These are phyloP conservation scores for Poecilia velifera DNA, from an alignment of 2,797 vertebrate species.

Conservation along the genomic window DNA sequence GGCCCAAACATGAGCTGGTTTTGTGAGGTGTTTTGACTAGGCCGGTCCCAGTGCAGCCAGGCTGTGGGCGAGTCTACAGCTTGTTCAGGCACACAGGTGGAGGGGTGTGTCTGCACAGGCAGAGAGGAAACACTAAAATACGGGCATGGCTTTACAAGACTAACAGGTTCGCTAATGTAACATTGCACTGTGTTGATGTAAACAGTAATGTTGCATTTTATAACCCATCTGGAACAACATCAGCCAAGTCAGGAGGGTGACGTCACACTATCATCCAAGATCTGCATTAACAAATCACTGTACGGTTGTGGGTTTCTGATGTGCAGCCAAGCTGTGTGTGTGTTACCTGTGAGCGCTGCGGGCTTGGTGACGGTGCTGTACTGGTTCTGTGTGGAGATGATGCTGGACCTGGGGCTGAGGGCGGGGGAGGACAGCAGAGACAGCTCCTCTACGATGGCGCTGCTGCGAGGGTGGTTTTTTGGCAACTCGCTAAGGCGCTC, in stretches of 20 bases:
- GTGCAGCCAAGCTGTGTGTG: not conserved
- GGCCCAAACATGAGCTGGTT: not conserved
- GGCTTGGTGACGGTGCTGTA: slow-evolving; percentile 96
- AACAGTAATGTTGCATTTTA: slow-evolving; percentile 5
- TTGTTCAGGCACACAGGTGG: slow-evolving; percentile 2
- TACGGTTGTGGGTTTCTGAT: not conserved
- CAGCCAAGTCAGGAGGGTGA: not conserved
- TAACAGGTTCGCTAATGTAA: slow-evolving; percentile 2
- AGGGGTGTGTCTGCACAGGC: slow-evolving; percentile 1
- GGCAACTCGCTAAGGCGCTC: slow-evolving; percentile 93
- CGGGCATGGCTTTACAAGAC: not conserved
- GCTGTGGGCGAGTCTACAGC: not conserved
- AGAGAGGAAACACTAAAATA: not conserved
- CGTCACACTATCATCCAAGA: not conserved
- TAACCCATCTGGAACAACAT: not conserved
- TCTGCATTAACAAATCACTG: not conserved
- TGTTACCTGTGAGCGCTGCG: slow-evolving; percentile 92
- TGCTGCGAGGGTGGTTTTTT: slow-evolving; percentile 94
- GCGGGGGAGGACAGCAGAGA: slow-evolving; percentile 90
- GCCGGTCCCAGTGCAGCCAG: not conserved
- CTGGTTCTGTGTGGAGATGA: slow-evolving; percentile 94
- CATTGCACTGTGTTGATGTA: not conserved
- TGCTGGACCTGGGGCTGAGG: slow-evolving; percentile 91
- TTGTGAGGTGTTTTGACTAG: not conserved
- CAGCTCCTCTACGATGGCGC: slow-evolving; percentile 94